phyloP scores from a whole-genome alignment of 2,113 vertebrate genomes.

The Nothocercus nigrocapillus region DNA sequence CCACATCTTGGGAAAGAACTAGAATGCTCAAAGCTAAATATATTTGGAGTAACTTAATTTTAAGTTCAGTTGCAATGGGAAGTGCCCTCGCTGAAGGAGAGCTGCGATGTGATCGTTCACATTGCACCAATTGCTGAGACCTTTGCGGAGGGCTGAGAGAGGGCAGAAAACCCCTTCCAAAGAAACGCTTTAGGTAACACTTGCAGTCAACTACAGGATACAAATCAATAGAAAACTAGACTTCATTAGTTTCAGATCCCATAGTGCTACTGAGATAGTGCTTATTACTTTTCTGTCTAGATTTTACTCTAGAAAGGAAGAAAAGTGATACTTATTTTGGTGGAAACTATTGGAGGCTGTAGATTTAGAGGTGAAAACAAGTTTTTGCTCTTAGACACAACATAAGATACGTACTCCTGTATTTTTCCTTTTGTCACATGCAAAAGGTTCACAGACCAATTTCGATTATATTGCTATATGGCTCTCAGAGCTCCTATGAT shows the following conservation, averaged over 20 bases:
- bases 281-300: not conserved
- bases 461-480: not conserved
- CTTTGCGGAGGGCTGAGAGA: not conserved
- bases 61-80: not conserved
- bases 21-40: not conserved
- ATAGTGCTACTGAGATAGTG: not conserved
- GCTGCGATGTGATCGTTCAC: not conserved
- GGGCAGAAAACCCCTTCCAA: not conserved
- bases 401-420: not conserved
- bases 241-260: not conserved
- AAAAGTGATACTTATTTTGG: not conserved
- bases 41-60: not conserved
- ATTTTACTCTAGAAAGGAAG: not conserved
- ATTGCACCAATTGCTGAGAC: not conserved
- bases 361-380: not conserved
- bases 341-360: not conserved
- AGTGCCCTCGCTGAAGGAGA: not conserved
- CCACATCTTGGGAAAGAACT: not conserved
- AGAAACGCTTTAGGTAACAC: not conserved
- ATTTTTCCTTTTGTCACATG: not conserved
- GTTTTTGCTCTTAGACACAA: not conserved
- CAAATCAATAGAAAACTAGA: not conserved
- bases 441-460: not conserved
- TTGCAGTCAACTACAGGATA: not conserved
- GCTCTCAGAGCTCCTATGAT: not conserved